Evolutionary conservation across 2,888 invertebrate genomes (phyloP), one percentile per base, ranked within the genome.

Genomic region (Xylophagus ater): DNA sequence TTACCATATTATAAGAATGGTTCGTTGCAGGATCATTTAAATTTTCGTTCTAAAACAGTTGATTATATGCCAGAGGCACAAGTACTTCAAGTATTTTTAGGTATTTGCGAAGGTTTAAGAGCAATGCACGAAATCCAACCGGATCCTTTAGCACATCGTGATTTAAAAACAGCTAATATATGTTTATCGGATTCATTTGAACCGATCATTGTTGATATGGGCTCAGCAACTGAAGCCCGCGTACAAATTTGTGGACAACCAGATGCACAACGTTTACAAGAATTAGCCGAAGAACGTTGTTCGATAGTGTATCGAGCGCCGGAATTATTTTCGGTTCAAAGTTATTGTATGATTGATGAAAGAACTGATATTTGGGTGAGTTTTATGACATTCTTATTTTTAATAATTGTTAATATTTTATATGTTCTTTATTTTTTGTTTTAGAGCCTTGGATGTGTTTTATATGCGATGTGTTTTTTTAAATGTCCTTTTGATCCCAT

Each of bases 301-400:
- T 84, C 86, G 17, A 88, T 90, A 80, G 78, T 87, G 3, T 92
- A 87, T 56, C 67, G 86, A 50, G 85, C 89, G 2, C 90, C 90
- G 1, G 90, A 90, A 60, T 65, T 92, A 34, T 92, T 90, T 56
- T 79, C 79, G 50, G 85, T 89, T 8, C 82, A 87, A 61, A 78
- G 79, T 42, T 80, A 83, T 53, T 76, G 81, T 52, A 75, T 77
- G 51, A 74, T 90, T 39, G 86, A 87, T 58, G 84, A 88, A 60
- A 66, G 84, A 47, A 83, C 84, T 23, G 89, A 90, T 64, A 80
- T 89, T 54, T 90, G 89, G 89, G 63, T 63, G 34, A 44, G 42
- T 21, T n/a, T n/a, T n/a, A n/a, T n/a, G n/a, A n/a, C n/a, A n/a
- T n/a, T n/a, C n/a, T n/a, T n/a, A n/a, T n/a, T n/a, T n/a, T n/a